Conservation (phyloP, 2,888 invertebrate genomes). For the Dasypogon diadema region DNA sequence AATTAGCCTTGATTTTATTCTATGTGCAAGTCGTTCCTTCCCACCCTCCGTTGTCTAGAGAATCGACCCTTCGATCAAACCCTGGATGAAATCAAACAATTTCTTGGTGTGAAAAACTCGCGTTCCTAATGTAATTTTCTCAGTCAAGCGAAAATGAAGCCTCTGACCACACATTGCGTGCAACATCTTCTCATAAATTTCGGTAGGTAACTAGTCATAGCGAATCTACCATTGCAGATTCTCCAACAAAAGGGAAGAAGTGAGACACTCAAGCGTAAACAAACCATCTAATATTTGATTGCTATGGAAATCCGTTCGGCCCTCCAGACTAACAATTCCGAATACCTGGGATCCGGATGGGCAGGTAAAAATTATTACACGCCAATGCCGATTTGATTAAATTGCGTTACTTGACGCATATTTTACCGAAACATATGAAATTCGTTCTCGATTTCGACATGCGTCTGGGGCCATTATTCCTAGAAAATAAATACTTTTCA, state of each 20-base stretch:
- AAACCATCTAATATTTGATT: slow-evolving; percentile 7
- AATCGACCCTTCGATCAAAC: background rate
- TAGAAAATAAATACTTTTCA: slow-evolving; percentile 31
- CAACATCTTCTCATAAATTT: slow-evolving; percentile 42
- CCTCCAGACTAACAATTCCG: too few relatives aligned
- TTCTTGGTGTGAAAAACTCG: slow-evolving; percentile 37
- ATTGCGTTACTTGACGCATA: slow-evolving; percentile 56
- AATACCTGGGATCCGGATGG: background rate
- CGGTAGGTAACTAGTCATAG: slow-evolving; percentile 45
- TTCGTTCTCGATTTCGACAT: slow-evolving; percentile 52
- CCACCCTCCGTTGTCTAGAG: too few relatives aligned
- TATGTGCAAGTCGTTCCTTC: too few relatives aligned
- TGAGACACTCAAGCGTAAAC: background rate
- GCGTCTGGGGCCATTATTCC: background rate
- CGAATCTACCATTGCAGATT: slow-evolving; percentile 48
- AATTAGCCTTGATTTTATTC: slow-evolving; percentile 47
- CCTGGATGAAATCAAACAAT: background rate
- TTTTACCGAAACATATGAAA: slow-evolving; percentile 54
- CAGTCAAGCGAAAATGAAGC: slow-evolving; percentile 1
- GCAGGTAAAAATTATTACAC: slow-evolving; percentile 22
- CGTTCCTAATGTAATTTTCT: slow-evolving; percentile 49
- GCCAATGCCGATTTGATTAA: slow-evolving; percentile 18
- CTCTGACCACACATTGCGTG: background rate
- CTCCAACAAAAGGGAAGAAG: background rate
- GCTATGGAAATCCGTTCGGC: slow-evolving; percentile 9